Base-by-base conservation (phyloP, 2,888 invertebrate genomes). In the Drosophila fungiperda region DNA sequence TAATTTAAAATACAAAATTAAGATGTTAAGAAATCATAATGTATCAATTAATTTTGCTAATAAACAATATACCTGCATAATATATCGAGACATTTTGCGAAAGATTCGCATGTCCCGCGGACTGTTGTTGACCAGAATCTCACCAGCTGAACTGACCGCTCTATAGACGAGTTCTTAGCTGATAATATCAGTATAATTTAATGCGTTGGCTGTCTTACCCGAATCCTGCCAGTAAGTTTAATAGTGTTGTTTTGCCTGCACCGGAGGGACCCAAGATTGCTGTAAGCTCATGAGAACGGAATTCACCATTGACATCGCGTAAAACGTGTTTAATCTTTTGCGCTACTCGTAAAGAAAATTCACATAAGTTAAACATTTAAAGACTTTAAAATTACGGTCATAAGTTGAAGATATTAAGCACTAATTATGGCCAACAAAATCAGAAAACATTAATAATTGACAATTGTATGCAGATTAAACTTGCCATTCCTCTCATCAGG, bases 181-280 rank as follows among this genome's bases (percentile, higher is more conserved):
- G 5, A 2, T 50, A 1, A 6, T 23, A 9, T 45, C 3, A 9
- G 5, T 17, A 38, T 29, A 7, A 20, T 35, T 17, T 17, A 4
- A 35, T 26, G 17, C 4, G 8, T 26, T 35, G 6, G 12, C 0
- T 40, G 3, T 59, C 94, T 94, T 94, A 98, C 98, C 97, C 97
- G 94, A 98, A 98, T 71, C 98, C 98, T 33, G 98, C 98, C 35
- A 98, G 94, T 74, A 98, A 95, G 91, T 98, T 98, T 67, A 98
- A 95, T 11, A 98, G 94, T 0, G 98, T 97, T 61, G 97, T 98
- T 93, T 98, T 98, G 54, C 98, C 97, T 6, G 97, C 97, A 0
- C 98, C 99, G 0, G 98, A 98, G 0, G 98, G 98, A 0, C 99
- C 99, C 93, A 99, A 94, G 78, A 99, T 98, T 48, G 97, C 98